A percentile compares a stretch with the other conserved stretches of the same genome.
Conservation (phyloP, 2,888 invertebrate genomes). For the Portevinia maculata region DNA sequence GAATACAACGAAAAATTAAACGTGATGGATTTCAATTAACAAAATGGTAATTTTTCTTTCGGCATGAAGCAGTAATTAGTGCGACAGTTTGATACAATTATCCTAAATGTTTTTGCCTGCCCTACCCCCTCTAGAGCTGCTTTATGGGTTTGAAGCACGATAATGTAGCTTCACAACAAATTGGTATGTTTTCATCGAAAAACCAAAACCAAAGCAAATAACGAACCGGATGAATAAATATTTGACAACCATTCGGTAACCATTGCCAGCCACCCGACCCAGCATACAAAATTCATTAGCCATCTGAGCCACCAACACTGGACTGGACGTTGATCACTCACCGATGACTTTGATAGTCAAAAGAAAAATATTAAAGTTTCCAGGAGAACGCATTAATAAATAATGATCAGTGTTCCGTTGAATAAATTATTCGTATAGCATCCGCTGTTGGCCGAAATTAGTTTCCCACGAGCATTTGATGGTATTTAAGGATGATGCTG, state of each 20-base stretch:
- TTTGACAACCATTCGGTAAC: slow-evolving; percentile 36
- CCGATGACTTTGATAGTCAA: neutral
- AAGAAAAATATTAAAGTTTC: neutral
- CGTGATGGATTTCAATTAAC: slow-evolving; percentile 69
- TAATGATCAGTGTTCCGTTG: slow-evolving; percentile 38
- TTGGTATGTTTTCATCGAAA: slow-evolving; percentile 44
- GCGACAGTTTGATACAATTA: slow-evolving; percentile 72
- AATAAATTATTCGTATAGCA: slow-evolving; percentile 55
- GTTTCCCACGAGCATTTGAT: slow-evolving; percentile 1
- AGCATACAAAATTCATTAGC: too few species aligned
- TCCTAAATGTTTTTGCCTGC: slow-evolving; percentile 16
- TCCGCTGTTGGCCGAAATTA: slow-evolving; percentile 23
- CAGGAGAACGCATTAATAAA: slow-evolving; percentile 30
- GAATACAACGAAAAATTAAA: slow-evolving; percentile 55
- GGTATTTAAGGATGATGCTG: neutral
- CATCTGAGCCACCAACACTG: neutral
- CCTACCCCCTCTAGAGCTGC: neutral
- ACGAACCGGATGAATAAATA: slow-evolving; percentile 58
- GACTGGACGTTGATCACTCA: neutral
- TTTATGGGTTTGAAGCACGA: neutral
- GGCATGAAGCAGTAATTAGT: slow-evolving; percentile 57
- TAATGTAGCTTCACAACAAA: neutral
- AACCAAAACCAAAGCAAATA: slow-evolving; percentile 44
- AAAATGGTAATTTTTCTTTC: slow-evolving; percentile 48
- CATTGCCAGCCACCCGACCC: neutral